phyloP scores from a whole-genome alignment of 2,888 invertebrate species.

The Eutolmus rufibarbis region DNA sequence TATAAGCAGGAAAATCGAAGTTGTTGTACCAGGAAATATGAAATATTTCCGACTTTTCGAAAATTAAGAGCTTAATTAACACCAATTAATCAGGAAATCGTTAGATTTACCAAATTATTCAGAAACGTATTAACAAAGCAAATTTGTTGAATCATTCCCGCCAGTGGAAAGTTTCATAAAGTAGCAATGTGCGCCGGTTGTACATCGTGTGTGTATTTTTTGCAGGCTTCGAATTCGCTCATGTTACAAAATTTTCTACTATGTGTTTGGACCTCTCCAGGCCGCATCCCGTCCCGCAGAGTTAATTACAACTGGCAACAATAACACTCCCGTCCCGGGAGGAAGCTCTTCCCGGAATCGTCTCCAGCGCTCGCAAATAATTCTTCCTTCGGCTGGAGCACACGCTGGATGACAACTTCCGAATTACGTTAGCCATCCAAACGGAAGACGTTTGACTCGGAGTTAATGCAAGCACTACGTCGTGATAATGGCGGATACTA shows the following conservation, averaged over 20 bases:
- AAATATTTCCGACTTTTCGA: background rate
- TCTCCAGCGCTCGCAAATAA: background rate
- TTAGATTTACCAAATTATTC: background rate
- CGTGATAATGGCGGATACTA: conserved; percentile 35
- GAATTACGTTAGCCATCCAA: conserved; percentile 33
- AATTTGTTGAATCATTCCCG: background rate
- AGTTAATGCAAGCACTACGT: conserved; percentile 33
- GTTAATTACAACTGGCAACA: background rate
- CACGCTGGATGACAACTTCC: conserved; percentile 33
- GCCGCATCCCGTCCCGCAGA: background rate
- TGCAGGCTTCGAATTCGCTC: background rate
- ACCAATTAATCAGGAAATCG: background rate
- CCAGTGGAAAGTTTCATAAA: background rate
- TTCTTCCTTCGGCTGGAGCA: background rate
- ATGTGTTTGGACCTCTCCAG: background rate
- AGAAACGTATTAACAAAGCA: background rate
- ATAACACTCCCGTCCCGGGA: background rate
- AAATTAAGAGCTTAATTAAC: background rate
- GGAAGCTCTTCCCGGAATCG: background rate
- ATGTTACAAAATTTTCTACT: background rate
- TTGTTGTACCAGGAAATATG: background rate
- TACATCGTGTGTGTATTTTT: background rate
- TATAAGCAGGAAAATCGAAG: background rate
- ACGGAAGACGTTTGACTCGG: conserved; percentile 34
- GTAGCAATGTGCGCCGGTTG: background rate